Conservation (phyloP, 30 jellyfish, hydroid and myxozoan genomes). For the Rhopilema esculentum region DNA sequence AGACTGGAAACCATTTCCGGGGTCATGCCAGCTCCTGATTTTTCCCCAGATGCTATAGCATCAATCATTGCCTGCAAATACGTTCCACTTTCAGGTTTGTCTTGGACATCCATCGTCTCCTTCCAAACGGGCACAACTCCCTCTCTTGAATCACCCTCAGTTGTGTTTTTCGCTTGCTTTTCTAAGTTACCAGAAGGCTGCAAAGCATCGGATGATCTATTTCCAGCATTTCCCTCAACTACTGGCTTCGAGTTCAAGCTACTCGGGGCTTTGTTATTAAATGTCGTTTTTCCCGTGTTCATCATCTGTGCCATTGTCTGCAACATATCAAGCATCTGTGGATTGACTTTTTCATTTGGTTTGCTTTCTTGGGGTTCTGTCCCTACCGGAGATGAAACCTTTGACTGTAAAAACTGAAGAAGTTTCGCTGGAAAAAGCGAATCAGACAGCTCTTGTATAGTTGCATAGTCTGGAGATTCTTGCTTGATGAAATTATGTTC, state of each 20-base stretch:
- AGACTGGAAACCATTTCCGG: conserved; percentile 62
- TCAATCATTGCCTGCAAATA: conserved; percentile 38
- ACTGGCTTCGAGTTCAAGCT: conserved; percentile 22
- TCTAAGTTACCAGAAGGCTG: conserved; percentile 1
- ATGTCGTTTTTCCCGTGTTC: conserved; percentile 51
- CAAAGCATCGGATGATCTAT: not conserved
- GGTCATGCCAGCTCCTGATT: conserved; percentile 66
- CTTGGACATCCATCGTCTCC: conserved; percentile 65
- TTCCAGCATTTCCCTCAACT: conserved; percentile 8
- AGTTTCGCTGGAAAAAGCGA: conserved; percentile 68
- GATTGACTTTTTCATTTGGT: conserved; percentile 1
- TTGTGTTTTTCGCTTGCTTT: conserved; percentile 48
- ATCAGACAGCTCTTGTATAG: conserved; percentile 66
- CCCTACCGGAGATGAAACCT: conserved; percentile 12
- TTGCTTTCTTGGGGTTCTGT: conserved; percentile 5
- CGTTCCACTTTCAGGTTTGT: conserved; percentile 55
- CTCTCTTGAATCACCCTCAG: conserved; percentile 69
- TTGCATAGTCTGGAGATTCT: conserved; percentile 52
- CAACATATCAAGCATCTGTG: conserved; percentile 48
- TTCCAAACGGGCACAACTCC: conserved; percentile 71
- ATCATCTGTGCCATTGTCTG: conserved; percentile 71
- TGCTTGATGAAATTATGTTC: conserved; percentile 13
- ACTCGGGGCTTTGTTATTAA: conserved; percentile 6
- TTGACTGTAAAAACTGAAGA: conserved; percentile 44
- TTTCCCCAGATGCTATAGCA: conserved; percentile 68